These are phyloP conservation scores for Globodera ellingtonae DNA, from an alignment of 1,140 invertebrate species.

Conservation along the genomic window DNA sequence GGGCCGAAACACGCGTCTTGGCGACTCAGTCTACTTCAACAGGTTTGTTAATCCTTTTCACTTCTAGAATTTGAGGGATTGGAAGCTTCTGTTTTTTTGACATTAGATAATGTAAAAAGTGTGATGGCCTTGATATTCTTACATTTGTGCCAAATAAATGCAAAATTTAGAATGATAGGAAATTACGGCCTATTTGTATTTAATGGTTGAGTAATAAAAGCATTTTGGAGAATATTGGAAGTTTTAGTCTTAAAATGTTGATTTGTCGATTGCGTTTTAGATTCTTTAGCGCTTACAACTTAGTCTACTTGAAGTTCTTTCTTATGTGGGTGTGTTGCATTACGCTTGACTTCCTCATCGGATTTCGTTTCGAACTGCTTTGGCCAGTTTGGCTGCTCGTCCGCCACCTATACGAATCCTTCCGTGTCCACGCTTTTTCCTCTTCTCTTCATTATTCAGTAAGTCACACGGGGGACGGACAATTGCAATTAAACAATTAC, in stretches of 20 bases:
- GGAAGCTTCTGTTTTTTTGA: no score
- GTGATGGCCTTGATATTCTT: no score
- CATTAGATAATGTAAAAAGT: no score
- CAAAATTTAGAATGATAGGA: no score
- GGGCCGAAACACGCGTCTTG: conserved; percentile 45
- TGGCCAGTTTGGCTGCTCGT: conserved; percentile 97
- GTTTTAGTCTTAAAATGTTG: conserved; percentile 12
- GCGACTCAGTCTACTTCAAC: conserved; percentile 57
- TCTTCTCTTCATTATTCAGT: conserved; percentile 57
- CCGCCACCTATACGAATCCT: conserved; percentile 93
- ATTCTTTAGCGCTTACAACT: conserved; percentile 76
- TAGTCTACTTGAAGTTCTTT: conserved; percentile 92
- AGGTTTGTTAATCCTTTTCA: conserved; percentile 18
- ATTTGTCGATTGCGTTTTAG: conserved; percentile 29
- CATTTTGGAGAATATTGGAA: neutral
- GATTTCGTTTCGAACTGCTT: conserved; percentile 97
- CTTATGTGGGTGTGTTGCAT: conserved; percentile 92
- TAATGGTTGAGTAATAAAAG: no score
- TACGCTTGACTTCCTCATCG: conserved; percentile 91
- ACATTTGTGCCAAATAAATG: no score
- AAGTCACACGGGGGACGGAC: neutral
- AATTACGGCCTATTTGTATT: no score
- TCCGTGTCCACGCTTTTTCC: conserved; percentile 97
- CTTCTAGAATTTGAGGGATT: no score
- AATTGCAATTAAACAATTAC: conserved; percentile 59